Base-by-base conservation (phyloP, 2,797 vertebrate genomes). In the Acropternis orthonyx region DNA sequence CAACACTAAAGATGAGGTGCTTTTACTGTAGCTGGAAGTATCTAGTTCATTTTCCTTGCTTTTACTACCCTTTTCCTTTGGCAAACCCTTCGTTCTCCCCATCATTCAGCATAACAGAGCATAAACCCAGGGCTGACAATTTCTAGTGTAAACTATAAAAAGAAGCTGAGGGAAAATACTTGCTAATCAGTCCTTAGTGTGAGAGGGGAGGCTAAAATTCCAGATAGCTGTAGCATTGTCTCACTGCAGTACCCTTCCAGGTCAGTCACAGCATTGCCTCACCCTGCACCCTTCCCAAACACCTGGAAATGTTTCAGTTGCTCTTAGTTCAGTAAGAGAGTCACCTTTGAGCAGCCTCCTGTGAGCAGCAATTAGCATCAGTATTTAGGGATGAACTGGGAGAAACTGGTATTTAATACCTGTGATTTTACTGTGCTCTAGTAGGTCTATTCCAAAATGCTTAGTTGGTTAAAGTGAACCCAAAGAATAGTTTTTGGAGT, bases 21-120 rank as follows among this genome's bases (percentile, higher is more conserved):
- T 97, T 97, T 97, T 96, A 97, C 93, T 88, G 91, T 93, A 84
- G 96, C 93, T 97, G 95, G 91, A 97, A 97, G 91, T 95, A 88
- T 90, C 84, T 68, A 76, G 88, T 92, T 97, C 93, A 94, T 94
- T 97, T 96, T 79, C 85, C 71, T 34, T 92, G 88, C 81, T 97
- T 97, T 96, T 95, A 83, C 68, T 97, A 37, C 87, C 66, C 78
- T 93, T 95, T 93, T 92, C 90, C 92, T 95, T 95, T 88, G 76
- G 84, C 96, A 96, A 94, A 85, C 86, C 75, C 93, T 81, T 58
- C 56, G 34, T 67, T 82, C 91, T 80, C 68, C 67, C 69, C 83
- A 92, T 93, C 93, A 72, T 85, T 96, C 94, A 96, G 93, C 90
- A 68, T 67, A 95, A 90, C 71, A 54, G 88, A 95, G 48, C 67